These are phyloP conservation scores for Cheiracanthium punctorium DNA, from an alignment of 2,888 invertebrate genomes.

Conservation along the genomic window DNA sequence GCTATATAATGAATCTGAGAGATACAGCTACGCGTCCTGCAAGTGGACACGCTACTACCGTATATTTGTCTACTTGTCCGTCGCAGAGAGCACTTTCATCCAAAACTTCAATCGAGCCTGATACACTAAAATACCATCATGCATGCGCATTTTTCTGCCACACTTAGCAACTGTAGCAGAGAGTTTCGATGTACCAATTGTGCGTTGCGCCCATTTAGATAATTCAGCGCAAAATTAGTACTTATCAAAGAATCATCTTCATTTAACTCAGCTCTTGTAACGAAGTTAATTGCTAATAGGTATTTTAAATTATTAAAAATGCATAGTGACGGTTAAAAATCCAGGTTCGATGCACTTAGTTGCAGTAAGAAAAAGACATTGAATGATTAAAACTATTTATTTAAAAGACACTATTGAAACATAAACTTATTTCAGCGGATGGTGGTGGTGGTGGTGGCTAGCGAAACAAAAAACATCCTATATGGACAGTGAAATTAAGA, in stretches of 20 bases:
- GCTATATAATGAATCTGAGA: constrained; percentile 52
- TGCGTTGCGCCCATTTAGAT: constrained; percentile 44
- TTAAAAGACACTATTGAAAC: too few species aligned
- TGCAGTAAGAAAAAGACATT: too few species aligned
- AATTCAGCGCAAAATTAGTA: constrained; percentile 42
- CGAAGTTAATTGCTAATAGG: too few species aligned
- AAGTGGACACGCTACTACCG: constrained; percentile 53
- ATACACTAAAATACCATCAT: constrained; percentile 45
- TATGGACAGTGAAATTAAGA: too few species aligned
- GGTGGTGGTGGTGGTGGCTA: too few species aligned
- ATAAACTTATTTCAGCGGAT: too few species aligned
- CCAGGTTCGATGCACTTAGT: too few species aligned
- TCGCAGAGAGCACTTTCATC: constrained; percentile 54
- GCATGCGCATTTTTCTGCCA: constrained; percentile 46
- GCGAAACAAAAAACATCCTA: too few species aligned
- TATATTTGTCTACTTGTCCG: constrained; percentile 36
- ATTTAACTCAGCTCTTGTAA: too few species aligned
- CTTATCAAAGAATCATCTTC: constrained; percentile 45
- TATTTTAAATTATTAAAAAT: too few species aligned
- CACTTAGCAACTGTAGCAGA: constrained; percentile 41
- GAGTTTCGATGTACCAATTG: constrained; percentile 49
- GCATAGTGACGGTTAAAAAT: too few species aligned
- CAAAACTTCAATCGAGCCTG: constrained; percentile 35
- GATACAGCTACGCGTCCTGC: constrained; percentile 49
- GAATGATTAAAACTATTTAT: too few species aligned